Evolutionary conservation across 2,888 invertebrate species (phyloP).

Genomic region (Clivina fossor): DNA sequence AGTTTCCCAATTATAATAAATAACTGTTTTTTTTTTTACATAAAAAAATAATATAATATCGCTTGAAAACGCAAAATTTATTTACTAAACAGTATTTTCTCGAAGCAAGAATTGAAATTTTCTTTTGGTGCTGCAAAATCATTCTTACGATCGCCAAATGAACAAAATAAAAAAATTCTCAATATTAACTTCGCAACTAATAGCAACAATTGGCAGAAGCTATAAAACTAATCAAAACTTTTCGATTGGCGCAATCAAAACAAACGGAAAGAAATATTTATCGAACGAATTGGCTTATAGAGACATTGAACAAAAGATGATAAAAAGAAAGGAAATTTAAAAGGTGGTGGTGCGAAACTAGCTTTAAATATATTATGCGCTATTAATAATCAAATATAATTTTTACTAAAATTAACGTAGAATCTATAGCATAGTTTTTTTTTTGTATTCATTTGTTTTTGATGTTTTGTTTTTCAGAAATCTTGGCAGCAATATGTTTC

Average conservation of each 20-base stretch:
- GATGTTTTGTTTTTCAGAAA: conserved; percentile 60
- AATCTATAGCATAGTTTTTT: no score
- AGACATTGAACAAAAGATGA: conserved; percentile 3
- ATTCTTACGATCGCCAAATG: neutral
- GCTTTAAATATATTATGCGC: no score
- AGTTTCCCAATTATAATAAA: no score
- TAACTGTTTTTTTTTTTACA: no score
- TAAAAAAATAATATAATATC: no score
- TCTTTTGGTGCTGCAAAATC: conserved; percentile 1
- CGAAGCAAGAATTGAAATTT: neutral
- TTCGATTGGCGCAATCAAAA: conserved; percentile 3
- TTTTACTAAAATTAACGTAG: no score
- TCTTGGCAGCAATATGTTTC: conserved; percentile 74
- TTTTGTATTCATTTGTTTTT: neutral
- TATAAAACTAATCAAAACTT: conserved; percentile 26
- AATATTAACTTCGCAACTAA: neutral
- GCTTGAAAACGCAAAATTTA: conserved; percentile 1
- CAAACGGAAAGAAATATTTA: conserved; percentile 9
- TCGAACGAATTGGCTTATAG: conserved; percentile 17
- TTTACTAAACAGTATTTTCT: neutral
- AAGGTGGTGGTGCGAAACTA: conserved; percentile 9
- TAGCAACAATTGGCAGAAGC: conserved; percentile 15
- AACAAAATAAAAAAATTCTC: neutral
- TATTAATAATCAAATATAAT: no score
- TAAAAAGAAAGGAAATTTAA: neutral